These are phyloP conservation scores for Aphelinus certus DNA, from an alignment of 1,140 invertebrate species.

Conservation along the genomic window DNA sequence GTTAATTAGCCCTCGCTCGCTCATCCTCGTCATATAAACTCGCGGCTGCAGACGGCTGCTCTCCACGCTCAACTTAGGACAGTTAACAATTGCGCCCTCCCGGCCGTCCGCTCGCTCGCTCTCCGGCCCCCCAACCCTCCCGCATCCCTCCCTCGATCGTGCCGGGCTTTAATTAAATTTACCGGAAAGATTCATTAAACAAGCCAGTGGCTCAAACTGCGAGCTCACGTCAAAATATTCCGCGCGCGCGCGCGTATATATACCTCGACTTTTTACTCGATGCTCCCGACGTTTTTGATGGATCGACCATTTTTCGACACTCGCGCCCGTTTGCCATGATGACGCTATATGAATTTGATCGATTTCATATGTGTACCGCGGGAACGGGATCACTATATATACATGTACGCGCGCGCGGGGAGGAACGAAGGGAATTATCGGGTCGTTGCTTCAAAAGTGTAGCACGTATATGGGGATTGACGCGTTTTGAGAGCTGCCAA, in stretches of 20 bases:
- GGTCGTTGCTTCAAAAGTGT: too few species aligned
- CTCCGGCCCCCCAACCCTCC: slow-evolving; percentile 28
- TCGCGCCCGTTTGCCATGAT: too few species aligned
- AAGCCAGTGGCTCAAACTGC: slow-evolving; percentile 14
- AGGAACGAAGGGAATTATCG: too few species aligned
- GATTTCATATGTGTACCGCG: too few species aligned
- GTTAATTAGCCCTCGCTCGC: slow-evolving; percentile 22
- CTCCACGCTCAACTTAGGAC: slow-evolving; percentile 13
- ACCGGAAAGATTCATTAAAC: slow-evolving; percentile 49
- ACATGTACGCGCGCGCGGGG: too few species aligned
- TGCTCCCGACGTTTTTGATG: too few species aligned
- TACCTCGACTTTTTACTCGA: neutral
- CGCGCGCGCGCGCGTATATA: neutral
- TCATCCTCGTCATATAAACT: slow-evolving; percentile 33
- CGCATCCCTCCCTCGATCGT: neutral
- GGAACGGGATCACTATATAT: too few species aligned
- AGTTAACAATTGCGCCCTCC: slow-evolving; percentile 14
- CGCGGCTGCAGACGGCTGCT: neutral
- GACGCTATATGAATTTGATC: too few species aligned
- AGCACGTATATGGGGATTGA: too few species aligned
- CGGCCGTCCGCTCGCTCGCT: neutral
- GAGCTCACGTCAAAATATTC: neutral
- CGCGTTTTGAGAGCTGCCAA: too few species aligned
- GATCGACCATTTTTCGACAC: too few species aligned
- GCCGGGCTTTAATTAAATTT: slow-evolving; percentile 54